These are phyloP conservation scores for Laodelphax striatellus DNA, from an alignment of 1,140 invertebrate species.

Conservation along the genomic window DNA sequence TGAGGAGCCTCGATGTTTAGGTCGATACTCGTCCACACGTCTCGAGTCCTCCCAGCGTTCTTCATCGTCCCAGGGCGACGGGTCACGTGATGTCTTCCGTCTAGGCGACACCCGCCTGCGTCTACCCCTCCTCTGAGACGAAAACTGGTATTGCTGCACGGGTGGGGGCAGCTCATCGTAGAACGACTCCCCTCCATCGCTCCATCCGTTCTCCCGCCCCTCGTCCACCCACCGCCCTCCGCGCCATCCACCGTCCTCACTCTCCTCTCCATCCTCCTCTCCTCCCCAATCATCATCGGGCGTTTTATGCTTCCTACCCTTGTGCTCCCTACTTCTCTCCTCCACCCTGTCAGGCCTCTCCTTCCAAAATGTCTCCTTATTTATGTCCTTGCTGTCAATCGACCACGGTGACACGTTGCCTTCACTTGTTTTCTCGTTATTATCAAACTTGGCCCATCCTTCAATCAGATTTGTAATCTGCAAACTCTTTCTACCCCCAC, in stretches of 20 bases:
- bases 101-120: constrained; percentile 23
- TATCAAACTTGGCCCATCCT: constrained; percentile 39
- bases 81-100: constrained; percentile 43
- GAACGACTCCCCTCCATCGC: constrained; percentile 28
- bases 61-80: constrained; percentile 61
- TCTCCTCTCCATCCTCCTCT: constrained; percentile 28
- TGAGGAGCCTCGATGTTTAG: constrained; percentile 18
- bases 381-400: constrained; percentile 57
- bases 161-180: constrained; percentile 24
- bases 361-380: constrained; percentile 29
- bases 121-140: constrained; percentile 18
- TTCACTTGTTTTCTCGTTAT: constrained; percentile 32
- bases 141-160: constrained; percentile 15
- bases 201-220: constrained; percentile 29
- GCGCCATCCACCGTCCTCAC: constrained; percentile 21
- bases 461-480: constrained; percentile 13
- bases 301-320: constrained; percentile 21
- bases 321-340: constrained; percentile 30
- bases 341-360: constrained; percentile 16
- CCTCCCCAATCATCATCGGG: constrained; percentile 18
- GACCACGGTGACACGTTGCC: constrained; percentile 59
- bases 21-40: constrained; percentile 18
- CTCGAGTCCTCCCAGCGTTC: constrained; percentile 20
- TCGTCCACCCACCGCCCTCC: constrained; percentile 22
- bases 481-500: constrained; percentile 29